Evolutionary conservation across 1,140 invertebrate genomes (phyloP), one percentile per base, ranked within the genome.

Genomic region (Heliconius eleuchia): DNA sequence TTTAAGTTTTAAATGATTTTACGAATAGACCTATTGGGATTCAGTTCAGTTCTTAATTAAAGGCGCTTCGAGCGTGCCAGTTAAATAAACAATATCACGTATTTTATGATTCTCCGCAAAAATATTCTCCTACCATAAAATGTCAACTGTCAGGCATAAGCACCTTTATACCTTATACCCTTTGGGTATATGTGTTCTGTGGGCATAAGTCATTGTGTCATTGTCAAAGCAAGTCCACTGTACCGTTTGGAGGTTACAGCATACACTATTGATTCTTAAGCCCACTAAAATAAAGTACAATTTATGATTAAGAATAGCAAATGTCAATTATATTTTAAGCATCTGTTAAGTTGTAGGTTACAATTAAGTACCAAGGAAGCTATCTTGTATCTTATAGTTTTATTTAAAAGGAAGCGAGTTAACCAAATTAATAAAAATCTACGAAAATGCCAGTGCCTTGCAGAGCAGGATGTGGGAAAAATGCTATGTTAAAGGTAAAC

Each of bases 401-500:
- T 16, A 4, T 1, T 30, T 8, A 30, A 66, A 13, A 30, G 23
- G 1, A 16, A 66, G 27, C 30, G 9, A 66, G 0, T 5, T 30
- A 16, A 66, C 4, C 8, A 66, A 66, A 5, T 6, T 66, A 30
- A 13, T 27, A 27, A 46, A 72, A 72, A 72, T 27, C 42, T 19
- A 70, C 8, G 7, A 90, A 71, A 89, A 97, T 97, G 96, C 96
- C 96, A 57, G 84, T 96, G 6, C 83, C 87, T 27, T 98, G 97
- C 89, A 96, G 96, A 78, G 94, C 96, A 57, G 95, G 96, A 37
- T 98, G 97, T 95, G 97, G 97, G 0, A 96, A 95, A 87, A 96
- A 96, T 86, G 97, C 97, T 23, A 95, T 96, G 71, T 91, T 97
- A 55, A 97, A 97, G 95, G 97, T 97, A 92, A 87, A 52, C 50